A percentile compares a stretch with the other conserved stretches of the same genome.
Evolutionary conservation across 2,888 invertebrate species (phyloP).

Genomic region (Heliconius erato): DNA sequence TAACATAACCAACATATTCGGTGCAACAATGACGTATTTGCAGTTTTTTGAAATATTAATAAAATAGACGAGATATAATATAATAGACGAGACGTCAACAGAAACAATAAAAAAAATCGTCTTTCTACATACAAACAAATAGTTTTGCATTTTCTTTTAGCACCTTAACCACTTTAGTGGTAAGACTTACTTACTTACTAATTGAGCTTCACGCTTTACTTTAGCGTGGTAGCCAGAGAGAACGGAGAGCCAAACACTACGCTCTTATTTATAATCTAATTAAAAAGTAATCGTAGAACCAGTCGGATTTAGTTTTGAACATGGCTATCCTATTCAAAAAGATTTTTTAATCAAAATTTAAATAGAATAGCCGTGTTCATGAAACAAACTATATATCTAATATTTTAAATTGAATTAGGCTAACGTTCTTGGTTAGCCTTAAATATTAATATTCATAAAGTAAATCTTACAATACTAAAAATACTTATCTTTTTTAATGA

Average conservation of each 20-base stretch:
- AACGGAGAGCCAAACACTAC: too few relatives aligned
- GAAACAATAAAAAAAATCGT: not conserved
- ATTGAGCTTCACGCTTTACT: too few relatives aligned
- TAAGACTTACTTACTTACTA: not conserved
- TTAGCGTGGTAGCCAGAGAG: too few relatives aligned
- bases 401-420: not conserved
- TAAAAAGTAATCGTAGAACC: too few relatives aligned
- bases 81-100: not conserved
- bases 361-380: too few relatives aligned
- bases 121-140: not conserved
- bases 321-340: too few relatives aligned
- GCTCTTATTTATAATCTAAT: too few relatives aligned
- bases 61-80: not conserved
- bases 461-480: not conserved
- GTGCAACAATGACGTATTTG: not conserved
- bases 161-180: not conserved
- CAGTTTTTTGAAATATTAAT: not conserved
- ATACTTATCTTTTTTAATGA: too few relatives aligned
- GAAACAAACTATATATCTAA: not conserved
- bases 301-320: too few relatives aligned
- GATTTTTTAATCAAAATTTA: too few relatives aligned
- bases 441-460: not conserved
- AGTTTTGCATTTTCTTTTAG: not conserved
- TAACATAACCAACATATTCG: not conserved
- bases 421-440: not conserved